phyloP scores from a whole-genome alignment of 2,797 vertebrate species.

The Hyperoplus lanceolatus region DNA sequence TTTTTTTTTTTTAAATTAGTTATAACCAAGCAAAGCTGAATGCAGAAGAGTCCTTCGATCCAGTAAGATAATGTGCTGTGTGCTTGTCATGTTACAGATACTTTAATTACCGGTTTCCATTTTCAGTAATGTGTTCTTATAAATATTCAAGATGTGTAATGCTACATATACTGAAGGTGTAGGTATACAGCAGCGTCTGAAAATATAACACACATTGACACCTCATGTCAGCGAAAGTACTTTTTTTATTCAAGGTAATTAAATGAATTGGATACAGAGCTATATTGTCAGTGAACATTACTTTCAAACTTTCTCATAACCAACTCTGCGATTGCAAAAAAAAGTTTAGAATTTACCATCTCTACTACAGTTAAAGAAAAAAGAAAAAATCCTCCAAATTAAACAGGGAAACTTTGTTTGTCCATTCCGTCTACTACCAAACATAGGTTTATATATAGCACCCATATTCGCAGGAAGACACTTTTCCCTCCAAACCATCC shows the following conservation, averaged over 20 bases:
- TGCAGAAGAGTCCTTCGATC: neutral
- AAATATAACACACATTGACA: neutral
- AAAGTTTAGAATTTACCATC: no score
- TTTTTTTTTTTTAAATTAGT: neutral
- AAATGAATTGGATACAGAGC: neutral
- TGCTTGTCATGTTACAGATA: neutral
- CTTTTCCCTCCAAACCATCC: neutral
- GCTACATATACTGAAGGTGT: neutral
- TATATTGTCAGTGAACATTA: neutral
- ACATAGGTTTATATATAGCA: neutral
- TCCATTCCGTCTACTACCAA: neutral
- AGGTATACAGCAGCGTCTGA: neutral
- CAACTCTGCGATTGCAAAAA: neutral
- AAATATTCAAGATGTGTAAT: neutral
- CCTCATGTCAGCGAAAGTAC: neutral
- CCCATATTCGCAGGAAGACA: neutral
- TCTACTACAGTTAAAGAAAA: no score
- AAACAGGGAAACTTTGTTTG: neutral
- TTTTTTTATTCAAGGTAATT: neutral
- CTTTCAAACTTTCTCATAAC: neutral
- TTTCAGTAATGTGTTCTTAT: neutral
- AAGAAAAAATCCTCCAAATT: neutral
- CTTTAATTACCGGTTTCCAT: neutral
- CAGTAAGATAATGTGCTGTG: no score
- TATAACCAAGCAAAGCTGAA: neutral